Percentiles rank a stretch among this genome's conserved stretches.
These are phyloP conservation scores for Columba janthina DNA, from an alignment of 2,113 vertebrate species.

Conservation along the genomic window DNA sequence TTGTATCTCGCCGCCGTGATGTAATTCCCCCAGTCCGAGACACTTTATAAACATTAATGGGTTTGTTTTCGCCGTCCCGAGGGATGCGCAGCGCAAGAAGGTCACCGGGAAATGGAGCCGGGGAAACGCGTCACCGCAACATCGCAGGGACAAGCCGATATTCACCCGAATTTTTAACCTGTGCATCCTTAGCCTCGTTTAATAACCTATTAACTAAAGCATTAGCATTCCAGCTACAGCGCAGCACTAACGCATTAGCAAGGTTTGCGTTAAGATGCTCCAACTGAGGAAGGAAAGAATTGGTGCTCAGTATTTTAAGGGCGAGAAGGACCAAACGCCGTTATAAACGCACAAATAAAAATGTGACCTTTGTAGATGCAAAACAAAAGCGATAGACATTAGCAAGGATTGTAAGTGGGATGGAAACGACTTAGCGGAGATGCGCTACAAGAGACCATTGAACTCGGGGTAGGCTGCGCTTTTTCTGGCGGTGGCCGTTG, in stretches of 20 bases:
- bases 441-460: neutral
- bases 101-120: neutral
- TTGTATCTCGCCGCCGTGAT: neutral
- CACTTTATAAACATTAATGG: slow-evolving; percentile 28
- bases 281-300: neutral
- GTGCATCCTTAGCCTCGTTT: neutral
- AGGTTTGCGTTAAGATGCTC: neutral
- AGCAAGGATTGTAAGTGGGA: neutral
- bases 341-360: neutral
- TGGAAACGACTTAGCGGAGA: neutral
- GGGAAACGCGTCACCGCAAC: neutral
- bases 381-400: neutral
- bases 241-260: neutral
- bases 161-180: neutral
- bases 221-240: neutral
- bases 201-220: neutral
- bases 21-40: slow-evolving; percentile 18
- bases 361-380: neutral
- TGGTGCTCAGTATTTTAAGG: neutral
- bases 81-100: neutral
- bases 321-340: neutral
- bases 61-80: neutral
- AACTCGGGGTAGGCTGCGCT: fast-evolving
- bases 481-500: neutral
- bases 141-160: fast-evolving